Conservation (phyloP, 2,113 vertebrate genomes). For the Aptenodytes patagonicus region DNA sequence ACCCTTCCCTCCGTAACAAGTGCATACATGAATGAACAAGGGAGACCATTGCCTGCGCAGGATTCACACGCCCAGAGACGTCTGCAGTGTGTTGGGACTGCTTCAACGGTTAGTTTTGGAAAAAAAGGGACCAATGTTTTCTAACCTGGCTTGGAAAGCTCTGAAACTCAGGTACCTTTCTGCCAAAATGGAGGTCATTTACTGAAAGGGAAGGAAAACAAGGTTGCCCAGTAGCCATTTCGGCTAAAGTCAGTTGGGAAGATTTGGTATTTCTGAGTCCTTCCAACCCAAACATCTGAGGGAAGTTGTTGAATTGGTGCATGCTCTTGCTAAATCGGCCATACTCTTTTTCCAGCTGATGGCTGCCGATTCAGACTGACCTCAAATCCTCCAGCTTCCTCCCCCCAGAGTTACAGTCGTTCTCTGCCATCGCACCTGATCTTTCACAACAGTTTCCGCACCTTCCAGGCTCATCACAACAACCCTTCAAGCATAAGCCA, state of each 20-base stretch:
- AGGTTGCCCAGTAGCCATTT: neutral
- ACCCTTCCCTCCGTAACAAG: neutral
- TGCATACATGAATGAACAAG: neutral
- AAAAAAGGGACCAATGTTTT: neutral
- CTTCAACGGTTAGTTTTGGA: neutral
- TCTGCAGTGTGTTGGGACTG: rapidly evolving
- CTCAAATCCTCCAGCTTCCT: neutral
- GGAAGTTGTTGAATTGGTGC: neutral
- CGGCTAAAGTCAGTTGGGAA: neutral
- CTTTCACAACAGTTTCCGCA: neutral
- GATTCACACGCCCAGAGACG: neutral
- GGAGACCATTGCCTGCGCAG: neutral
- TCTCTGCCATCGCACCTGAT: neutral
- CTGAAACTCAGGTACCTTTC: neutral
- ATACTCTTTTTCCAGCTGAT: neutral
- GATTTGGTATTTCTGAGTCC: neutral
- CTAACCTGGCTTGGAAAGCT: neutral
- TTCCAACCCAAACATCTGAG: neutral
- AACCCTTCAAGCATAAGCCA: neutral
- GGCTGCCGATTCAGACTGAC: neutral
- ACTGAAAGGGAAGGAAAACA: neutral
- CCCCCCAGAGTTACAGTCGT: rapidly evolving
- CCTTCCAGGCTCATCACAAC: neutral
- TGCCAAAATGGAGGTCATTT: neutral
- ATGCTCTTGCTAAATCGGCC: neutral